These are phyloP conservation scores for Drosophila arawakana DNA, from an alignment of 1,140 invertebrate species.

Conservation along the genomic window DNA sequence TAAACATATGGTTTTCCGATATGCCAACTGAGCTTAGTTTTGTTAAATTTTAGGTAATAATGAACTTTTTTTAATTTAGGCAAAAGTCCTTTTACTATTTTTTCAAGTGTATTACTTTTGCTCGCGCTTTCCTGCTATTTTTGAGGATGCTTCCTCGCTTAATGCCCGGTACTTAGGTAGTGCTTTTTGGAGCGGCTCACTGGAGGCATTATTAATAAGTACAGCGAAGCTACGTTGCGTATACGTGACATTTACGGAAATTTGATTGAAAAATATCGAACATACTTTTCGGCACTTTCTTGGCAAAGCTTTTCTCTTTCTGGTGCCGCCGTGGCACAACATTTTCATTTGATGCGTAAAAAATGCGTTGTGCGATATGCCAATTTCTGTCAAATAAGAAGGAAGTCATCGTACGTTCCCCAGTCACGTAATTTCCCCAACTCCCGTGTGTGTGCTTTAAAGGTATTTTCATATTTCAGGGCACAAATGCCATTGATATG, in stretches of 20 bases:
- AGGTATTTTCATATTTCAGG: constrained; percentile 61
- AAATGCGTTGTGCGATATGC: constrained; percentile 58
- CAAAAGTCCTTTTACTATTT: background rate
- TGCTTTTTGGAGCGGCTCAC: constrained; percentile 9
- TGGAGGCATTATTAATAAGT: constrained; percentile 72
- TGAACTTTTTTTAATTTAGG: too few relatives aligned
- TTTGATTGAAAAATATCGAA: constrained; percentile 82
- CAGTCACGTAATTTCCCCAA: constrained; percentile 48
- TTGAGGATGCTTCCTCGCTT: background rate
- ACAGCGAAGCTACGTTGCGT: constrained; percentile 54
- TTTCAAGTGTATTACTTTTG: constrained; percentile 4
- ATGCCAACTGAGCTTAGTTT: too few relatives aligned
- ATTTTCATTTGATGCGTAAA: constrained; percentile 72
- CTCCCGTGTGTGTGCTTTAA: constrained; percentile 8
- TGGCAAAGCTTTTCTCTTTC: constrained; percentile 2
- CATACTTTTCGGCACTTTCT: constrained; percentile 61
- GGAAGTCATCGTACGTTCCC: background rate
- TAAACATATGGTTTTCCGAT: too few relatives aligned
- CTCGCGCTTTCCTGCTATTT: background rate
- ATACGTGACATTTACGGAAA: constrained; percentile 81
- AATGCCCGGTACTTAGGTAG: background rate
- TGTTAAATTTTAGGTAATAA: too few relatives aligned
- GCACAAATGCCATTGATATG: constrained; percentile 56
- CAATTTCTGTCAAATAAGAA: constrained; percentile 42
- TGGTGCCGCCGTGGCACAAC: constrained; percentile 26